Evolutionary conservation across 1,140 invertebrate species (phyloP), one percentile per base, ranked within the genome.

Genomic region (Coenobita brevimanus): DNA sequence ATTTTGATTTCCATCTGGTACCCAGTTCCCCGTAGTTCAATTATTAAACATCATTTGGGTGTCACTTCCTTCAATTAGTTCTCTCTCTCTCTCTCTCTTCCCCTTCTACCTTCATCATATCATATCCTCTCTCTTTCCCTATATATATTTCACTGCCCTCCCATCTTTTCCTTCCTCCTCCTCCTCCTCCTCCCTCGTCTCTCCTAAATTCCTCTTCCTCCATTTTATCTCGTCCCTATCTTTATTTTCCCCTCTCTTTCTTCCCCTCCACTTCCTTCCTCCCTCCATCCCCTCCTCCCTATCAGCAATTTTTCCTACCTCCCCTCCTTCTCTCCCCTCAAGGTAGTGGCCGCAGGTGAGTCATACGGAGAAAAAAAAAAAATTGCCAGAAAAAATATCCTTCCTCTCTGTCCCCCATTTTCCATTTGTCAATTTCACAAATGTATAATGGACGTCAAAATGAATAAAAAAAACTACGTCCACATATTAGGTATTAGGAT

Each of bases 351-450:
- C 46, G 6, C 46, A 50, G 46, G 46, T 50, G 46, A 6, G 46
- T 6, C 21, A 6, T 38, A 33, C 30, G 54, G 21, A 33, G n/a
- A 50, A 64, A 80, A 80, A 80, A 62, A 80, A 36, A 13, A 3
- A 36, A 30, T 33, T 64, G 10, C 6, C 17, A 50, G 6, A 50
- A 38, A 38, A 71, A 71, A 33, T 17, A 21, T 24, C 3, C 36
- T 71, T 17, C 67, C 27, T 71, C 17, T 71, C 27, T 71, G 2
- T 71, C 30, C 67, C 36, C 80, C 80, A n/a, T 62, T 82, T 82
- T 67, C 57, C 41, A 67, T 82, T 41, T 82, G 80, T 82, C 67
- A 82, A 71, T 41, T 71, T 71, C 54, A 80, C 8, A 41, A n/a
- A 27, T 71, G 81, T 73, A 50, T 83, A 69, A 73, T 71, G 67